Base-by-base conservation (phyloP, 2,888 invertebrate species). In the Cacoxenus indagator region DNA sequence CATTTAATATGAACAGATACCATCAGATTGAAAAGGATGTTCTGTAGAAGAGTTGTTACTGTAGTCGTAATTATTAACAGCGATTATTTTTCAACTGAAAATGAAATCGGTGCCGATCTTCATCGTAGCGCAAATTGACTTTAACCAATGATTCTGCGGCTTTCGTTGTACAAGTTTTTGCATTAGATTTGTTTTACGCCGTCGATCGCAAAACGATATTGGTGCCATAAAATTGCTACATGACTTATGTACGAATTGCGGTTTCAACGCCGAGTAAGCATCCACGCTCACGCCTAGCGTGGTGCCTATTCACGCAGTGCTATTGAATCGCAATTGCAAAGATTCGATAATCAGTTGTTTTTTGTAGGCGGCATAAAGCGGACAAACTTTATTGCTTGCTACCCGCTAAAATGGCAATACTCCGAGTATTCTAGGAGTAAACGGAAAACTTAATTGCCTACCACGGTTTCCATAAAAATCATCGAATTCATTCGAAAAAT, bases 131-230 rank as follows among this genome's bases (percentile, higher is more conserved):
- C 31, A 31, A 31, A 43, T 31, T 19, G 11, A 14, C 43, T 43
- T 17, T 24, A 61, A 43, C 22, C 24, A 17, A 24, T 43, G 43
- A 4, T 14, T 29, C 37, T 48, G 65, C 22, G 65, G 37, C 54
- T 65, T 29, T 54, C 9, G 27, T 26, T 24, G 17, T 26, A 57
- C 29, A 24, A 17, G 17, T 29, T 17, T 55, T 67, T 71, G 75
- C 70, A 77, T 76, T 79, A 77, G 48, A 69, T 37, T 70, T 70
- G 75, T 73, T 78, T 77, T 81, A 65, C 19, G 48, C 3, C 17
- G 3, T 14, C 70, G 4, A 59, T 64, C 61, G 75, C 69, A 74
- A 48, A 80, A 70, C 66, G 78, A 77, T 78, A 74, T 70, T 65
- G 64, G 22, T 14, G 48, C 48, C 17, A 17, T 48, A 48, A 2